phyloP scores from a whole-genome alignment of 2,113 vertebrate species.

The Egretta garzetta region DNA sequence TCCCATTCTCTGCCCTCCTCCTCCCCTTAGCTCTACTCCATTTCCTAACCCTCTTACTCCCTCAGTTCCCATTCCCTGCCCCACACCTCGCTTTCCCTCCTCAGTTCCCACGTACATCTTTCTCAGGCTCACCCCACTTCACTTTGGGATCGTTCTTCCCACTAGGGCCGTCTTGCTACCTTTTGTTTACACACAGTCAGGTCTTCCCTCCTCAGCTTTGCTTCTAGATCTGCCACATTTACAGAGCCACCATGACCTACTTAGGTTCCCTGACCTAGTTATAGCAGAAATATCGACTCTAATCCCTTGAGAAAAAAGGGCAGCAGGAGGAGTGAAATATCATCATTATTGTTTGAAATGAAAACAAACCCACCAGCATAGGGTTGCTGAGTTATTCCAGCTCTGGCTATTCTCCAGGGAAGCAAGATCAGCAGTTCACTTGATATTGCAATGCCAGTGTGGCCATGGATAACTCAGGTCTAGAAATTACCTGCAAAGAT shows the following conservation, averaged over 20 bases:
- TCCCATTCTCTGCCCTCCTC: neutral
- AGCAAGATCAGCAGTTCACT: neutral
- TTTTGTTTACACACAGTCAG: constrained; percentile 35
- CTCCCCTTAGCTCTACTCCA: neutral
- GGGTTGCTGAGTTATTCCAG: neutral
- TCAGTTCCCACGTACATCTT: neutral
- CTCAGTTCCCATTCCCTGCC: neutral
- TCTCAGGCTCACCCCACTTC: neutral
- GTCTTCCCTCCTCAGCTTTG: neutral
- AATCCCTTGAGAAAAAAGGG: constrained; percentile 48
- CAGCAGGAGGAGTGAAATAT: constrained; percentile 29
- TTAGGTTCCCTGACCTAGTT: constrained; percentile 77
- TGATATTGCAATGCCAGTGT: neutral
- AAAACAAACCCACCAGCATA: constrained; percentile 36
- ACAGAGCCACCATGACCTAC: constrained; percentile 72
- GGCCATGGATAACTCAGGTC: neutral
- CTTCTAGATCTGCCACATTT: constrained; percentile 49
- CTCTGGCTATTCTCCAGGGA: neutral
- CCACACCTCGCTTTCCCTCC: neutral
- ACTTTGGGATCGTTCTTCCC: neutral
- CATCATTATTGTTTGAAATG: constrained; percentile 12
- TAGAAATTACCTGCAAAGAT: neutral
- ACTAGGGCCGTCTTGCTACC: neutral
- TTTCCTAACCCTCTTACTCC: neutral
- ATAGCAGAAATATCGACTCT: constrained; percentile 60